Evolutionary conservation across 1,140 invertebrate genomes (phyloP), one percentile per base, ranked within the genome.

Genomic region (Apis laboriosa): DNA sequence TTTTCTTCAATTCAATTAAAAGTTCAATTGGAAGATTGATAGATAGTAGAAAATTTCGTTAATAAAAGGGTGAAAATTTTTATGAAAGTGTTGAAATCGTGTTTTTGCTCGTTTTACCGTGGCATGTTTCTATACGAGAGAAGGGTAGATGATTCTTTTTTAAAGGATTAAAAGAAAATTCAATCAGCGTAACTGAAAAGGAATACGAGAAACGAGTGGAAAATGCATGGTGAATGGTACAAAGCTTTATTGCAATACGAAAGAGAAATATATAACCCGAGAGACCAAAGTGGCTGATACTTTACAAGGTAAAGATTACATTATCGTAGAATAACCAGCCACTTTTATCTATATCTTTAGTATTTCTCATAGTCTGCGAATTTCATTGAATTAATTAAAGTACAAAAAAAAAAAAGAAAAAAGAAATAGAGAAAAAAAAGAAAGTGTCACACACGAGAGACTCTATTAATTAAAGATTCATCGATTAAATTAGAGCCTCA

Each of bases 131-230:
- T 66, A 34, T 11, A 28, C 28, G 64, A 34, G 17, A 11, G 5
- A 19, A 15, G 24, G 24, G 21, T 15, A 13, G 19, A 60, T 60
- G 19, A n/a, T 60, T 60, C 9, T 19, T 60, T 15, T 2, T 11
- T 63, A 28, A 13, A 49, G 43, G 43, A 49, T 68, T 68, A 68
- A 49, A 68, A n/a, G 66, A 49, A 68, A 68, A 49, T 68, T 68
- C 66, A 68, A 68, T 68, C 43, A 49, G 66, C 19, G 43, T 21
- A 15, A 68, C 12, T 49, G 66, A 49, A 68, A 68, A 49, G 66
- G 66, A 68, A 68, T 49, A 49, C 66, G 66, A n/a, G 43, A 67
- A 67, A n/a, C 43, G 66, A 34, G 17, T 68, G 43, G 66, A 68
- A 68, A 68, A 49, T 68, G 21, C 43, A 68, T 15, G 66, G 11